Base-by-base conservation (phyloP, 2,888 invertebrate genomes). In the Lottia scabra region DNA sequence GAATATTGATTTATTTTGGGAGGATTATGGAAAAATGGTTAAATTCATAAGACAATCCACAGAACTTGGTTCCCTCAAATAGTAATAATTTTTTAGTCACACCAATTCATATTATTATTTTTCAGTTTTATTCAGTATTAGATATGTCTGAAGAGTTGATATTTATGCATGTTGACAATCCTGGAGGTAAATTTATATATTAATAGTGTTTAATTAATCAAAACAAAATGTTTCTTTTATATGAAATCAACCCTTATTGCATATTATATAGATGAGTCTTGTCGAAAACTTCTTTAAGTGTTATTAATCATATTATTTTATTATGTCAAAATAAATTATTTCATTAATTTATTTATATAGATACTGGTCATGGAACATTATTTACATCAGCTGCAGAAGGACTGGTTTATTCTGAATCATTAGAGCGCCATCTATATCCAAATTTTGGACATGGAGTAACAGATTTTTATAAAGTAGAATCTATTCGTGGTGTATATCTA, bases 91-190 rank as follows among this genome's bases (percentile, higher is more conserved):
- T 30, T 30, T 30, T 8, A 38, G 5, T 38, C 5, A 8, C 38
- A 5, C 38, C 38, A 38, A 38, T 38, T 38, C 10, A 38, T 38
- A 70, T 8, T 44, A 23, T 73, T 30, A 63, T 67, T 62, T 77
- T 77, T 48, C 84, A 88, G 88, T 89, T 89, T 77, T 89, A 83
- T 79, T 87, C 87, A 45, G 87, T 89, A 19, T 75, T 89, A 78
- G 89, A 89, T 74, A 85, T 87, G 81, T 84, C 83, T 19, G 87
- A 87, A 43, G 82, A 83, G 27, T 75, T 87, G 76, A 83, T 89
- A 45, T 89, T 89, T 74, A 82, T 89, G 81, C 89, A 89, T 79
- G 88, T 89, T 38, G 88, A 89, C 74, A 82, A 87, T 63, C 83
- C 84, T 44, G 85, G 84, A 74, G 88, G 89, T 88, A 78, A 69